phyloP scores from a whole-genome alignment of 2,113 vertebrate genomes.

The Pituophis catenifer region DNA sequence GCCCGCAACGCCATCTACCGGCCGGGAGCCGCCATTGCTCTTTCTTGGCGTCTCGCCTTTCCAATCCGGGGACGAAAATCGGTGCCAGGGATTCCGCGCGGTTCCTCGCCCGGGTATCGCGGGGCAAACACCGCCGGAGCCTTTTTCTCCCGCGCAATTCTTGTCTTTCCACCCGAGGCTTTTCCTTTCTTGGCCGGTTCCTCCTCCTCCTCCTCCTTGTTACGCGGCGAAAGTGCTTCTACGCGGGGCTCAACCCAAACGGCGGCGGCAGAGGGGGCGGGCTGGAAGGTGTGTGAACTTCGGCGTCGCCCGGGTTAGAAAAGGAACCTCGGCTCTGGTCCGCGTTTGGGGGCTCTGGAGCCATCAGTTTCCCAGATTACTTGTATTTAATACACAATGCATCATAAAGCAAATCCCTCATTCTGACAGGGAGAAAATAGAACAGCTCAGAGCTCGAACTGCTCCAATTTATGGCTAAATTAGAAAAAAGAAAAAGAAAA shows the following conservation, averaged over 20 bases:
- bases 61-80: neutral
- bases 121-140: neutral
- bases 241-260: neutral
- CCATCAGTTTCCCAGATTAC: constrained; percentile 97
- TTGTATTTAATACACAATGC: constrained; percentile 99
- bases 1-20: constrained; percentile 83
- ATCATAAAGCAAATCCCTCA: constrained; percentile 99
- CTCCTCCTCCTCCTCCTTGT: constrained; percentile 48
- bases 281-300: neutral
- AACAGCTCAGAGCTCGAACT: constrained; percentile 94
- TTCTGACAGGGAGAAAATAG: constrained; percentile 99
- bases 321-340: constrained; percentile 76
- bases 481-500: constrained; percentile 50
- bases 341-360: constrained; percentile 71
- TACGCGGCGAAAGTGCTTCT: constrained; percentile 12
- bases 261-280: neutral
- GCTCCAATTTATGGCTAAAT: constrained; percentile 99
- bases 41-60: neutral
- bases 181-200: constrained; percentile 58
- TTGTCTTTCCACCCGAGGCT: neutral
- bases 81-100: neutral
- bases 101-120: neutral
- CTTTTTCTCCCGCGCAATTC: neutral
- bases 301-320: neutral
- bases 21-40: neutral